Evolutionary conservation across 2,888 invertebrate species (phyloP), one percentile per base, ranked within the genome.

Genomic region (Troides helena): DNA sequence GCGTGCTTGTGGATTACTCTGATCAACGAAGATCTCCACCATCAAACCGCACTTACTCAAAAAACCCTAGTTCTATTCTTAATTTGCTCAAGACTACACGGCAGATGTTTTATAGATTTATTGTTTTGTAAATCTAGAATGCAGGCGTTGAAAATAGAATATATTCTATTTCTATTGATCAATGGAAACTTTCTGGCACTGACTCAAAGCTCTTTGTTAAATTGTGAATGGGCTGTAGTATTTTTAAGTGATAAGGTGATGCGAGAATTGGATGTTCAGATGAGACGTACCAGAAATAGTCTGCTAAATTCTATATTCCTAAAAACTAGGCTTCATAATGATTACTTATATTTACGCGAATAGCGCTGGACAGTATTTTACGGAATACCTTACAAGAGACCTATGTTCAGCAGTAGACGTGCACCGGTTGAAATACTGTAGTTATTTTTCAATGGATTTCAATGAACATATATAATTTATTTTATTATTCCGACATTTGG

Each of bases 141-240:
- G 59, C 30, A 25, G 25, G 65, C 43, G n/a, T 10, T 21, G 30
- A 59, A 60, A 66, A 66, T 59, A 60, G 65, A 66, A 66, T 59
- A 23, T 60, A 60, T 56, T 62, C 67, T 56, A 61, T 43, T 62
- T 62, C 39, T 57, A 39, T 53, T 62, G 56, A 67, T 62, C 61
- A 67, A 67, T 67, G 61, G 62, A 67, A 67, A 62, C 61, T 67
- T 67, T 67, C 36, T 67, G 62, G 68, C 68, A 58, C 8, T 7
- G 46, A 21, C 58, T 68, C 68, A 59, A 59, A 57, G 30, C n/a
- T 50, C 23, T 21, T 62, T 53, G 62, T 63, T 23, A 58, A 53
- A 39, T 46, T 61, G 23, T 68, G 30, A 67, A 67, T 67, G 67
- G 56, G 39, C 39, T 39, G 67, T 62, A 67, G 36, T 62, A 67